A percentile compares a stretch with the other conserved stretches of the same genome.
Evolutionary conservation across 2,888 invertebrate species (phyloP).

Genomic region (Schrankia costaestrigalis): DNA sequence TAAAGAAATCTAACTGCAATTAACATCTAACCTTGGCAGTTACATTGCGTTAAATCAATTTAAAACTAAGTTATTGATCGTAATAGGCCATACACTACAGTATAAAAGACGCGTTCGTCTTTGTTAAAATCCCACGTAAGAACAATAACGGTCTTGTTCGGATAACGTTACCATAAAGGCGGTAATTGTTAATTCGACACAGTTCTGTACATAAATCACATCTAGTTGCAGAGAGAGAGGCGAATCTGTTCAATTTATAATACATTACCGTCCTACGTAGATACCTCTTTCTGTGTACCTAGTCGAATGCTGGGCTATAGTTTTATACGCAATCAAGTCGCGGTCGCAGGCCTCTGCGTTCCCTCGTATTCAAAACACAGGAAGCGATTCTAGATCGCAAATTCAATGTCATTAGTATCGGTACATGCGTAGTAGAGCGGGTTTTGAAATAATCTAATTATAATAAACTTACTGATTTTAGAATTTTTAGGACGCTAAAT

Average conservation of each 20-base stretch:
- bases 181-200: constrained; percentile 73
- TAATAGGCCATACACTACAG: constrained; percentile 8
- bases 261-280: constrained; percentile 17
- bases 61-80: constrained; percentile 32
- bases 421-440: constrained; percentile 1
- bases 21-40: constrained; percentile 25
- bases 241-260: constrained; percentile 67
- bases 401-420: constrained; percentile 38
- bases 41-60: constrained; percentile 35
- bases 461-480: not conserved
- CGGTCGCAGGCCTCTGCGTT: constrained; percentile 13
- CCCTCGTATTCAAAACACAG: constrained; percentile 48
- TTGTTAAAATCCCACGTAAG: constrained; percentile 43
- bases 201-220: constrained; percentile 69
- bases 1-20: constrained; percentile 13
- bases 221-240: constrained; percentile 55
- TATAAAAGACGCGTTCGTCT: constrained; percentile 19
- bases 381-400: constrained; percentile 54
- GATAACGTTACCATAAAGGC: constrained; percentile 47
- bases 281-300: no score
- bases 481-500: no score
- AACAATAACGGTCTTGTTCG: constrained; percentile 48
- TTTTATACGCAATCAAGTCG: constrained; percentile 20
- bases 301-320: no score
- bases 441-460: constrained; percentile 8